Evolutionary conservation across 2,888 invertebrate genomes (phyloP).

Genomic region (Eurytoma californica): DNA sequence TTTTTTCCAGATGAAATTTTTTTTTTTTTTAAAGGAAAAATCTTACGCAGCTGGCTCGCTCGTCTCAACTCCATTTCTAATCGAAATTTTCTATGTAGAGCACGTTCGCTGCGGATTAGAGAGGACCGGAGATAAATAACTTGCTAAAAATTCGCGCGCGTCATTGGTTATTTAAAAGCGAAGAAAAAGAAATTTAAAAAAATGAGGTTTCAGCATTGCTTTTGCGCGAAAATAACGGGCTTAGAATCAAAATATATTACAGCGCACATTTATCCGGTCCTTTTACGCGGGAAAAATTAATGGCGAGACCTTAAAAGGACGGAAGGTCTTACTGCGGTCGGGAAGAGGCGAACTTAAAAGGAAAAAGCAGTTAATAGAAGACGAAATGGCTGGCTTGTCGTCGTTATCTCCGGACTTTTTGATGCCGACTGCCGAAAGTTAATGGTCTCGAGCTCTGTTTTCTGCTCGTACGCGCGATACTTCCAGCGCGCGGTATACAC

Average conservation of each 20-base stretch:
- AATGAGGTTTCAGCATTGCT: no score
- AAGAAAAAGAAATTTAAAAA: not conserved
- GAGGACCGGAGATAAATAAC: no score
- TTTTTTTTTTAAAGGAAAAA: no score
- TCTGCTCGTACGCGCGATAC: not conserved
- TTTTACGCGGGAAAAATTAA: conserved; percentile 9
- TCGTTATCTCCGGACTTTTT: not conserved
- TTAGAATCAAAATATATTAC: conserved; percentile 25
- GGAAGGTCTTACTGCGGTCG: conserved; percentile 24
- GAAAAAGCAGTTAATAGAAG: conserved; percentile 38
- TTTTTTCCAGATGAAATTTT: conserved; percentile 10
- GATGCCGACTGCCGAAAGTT: not conserved
- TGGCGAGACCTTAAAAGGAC: conserved; percentile 6
- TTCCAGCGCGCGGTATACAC: conserved; percentile 1
- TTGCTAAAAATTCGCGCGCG: no score
- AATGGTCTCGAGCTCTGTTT: conserved; percentile 2
- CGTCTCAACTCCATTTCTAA: no score
- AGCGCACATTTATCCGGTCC: conserved; percentile 7
- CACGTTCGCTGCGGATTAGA: no score
- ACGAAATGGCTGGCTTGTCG: conserved; percentile 15
- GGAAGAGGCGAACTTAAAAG: conserved; percentile 11
- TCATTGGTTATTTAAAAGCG: not conserved
- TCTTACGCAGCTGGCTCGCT: no score
- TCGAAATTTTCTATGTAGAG: no score
- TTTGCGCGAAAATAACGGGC: not conserved